Evolutionary conservation across 2,888 invertebrate species (phyloP), one percentile per base, ranked within the genome.

Genomic region (Drosophila meridionalis): DNA sequence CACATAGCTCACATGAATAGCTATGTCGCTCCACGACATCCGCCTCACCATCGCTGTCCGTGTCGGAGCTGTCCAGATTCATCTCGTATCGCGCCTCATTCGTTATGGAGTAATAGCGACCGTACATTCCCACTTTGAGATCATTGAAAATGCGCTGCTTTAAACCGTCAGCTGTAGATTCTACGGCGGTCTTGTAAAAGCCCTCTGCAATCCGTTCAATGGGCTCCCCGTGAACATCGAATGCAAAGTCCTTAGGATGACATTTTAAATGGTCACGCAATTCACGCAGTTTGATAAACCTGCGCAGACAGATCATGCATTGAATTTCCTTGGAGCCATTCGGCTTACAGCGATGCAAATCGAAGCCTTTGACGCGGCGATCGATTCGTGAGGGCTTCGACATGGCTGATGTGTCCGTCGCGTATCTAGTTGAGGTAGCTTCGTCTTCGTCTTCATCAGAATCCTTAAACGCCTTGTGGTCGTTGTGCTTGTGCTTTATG

Each of bases 261-360:
- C 63, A 56, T 34, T 75, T 59, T 20, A 93, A 80, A 75, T 93
- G 93, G 4, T 86, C 78, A 42, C 91, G 89, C 30, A 93, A 76
- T 62, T 90, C 87, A 0, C 83, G 74, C n/a, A 93, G 76, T 65
- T 91, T 92, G n/a, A 83, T 82, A 55, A 93, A 92, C 45, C 91
- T 86, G 7, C 90, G 87, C 14, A 89, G 71, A 50, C 93, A 93
- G 12, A 93, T 92, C 91, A 92, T 93, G 71, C 93, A 93, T 63
- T 92, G 87, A 20, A 93, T 92, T 32, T 87, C 81, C 68, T 93
- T 93, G 30, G 86, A 87, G 0, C 93, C 93, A 68, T 92, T 90
- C 0, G 92, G 92, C 30, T 87, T 85, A 60, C 92, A 90, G 12
- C 90, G 70, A 76, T 92, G 77, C 30, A 82, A 82, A 38, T 92